phyloP scores from a whole-genome alignment of 1,140 invertebrate genomes.

The Melipona quadrifasciata region DNA sequence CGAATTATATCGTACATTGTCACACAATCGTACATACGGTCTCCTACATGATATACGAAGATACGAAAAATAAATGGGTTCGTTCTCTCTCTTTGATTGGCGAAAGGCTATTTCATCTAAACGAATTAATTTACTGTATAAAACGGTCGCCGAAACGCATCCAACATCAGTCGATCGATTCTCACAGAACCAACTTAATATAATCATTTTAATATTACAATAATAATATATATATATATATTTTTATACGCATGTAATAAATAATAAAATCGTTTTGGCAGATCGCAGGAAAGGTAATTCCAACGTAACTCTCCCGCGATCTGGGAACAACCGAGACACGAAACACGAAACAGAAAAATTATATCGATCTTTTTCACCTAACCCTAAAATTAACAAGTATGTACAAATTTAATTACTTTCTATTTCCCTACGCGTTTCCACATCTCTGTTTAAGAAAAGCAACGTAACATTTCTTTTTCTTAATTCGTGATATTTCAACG shows the following conservation, averaged over 20 bases:
- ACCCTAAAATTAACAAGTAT: constrained; percentile 10
- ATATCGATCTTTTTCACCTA: not conserved
- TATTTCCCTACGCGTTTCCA: not conserved
- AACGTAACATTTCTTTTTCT: constrained; percentile 42
- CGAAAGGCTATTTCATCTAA: constrained; percentile 2
- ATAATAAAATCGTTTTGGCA: constrained; percentile 31
- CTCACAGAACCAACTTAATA: constrained; percentile 14
- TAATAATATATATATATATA: not conserved
- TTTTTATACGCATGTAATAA: constrained; percentile 41
- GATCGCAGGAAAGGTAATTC: not conserved
- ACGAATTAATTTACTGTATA: constrained; percentile 36
- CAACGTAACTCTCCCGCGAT: not conserved
- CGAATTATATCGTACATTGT: constrained; percentile 51
- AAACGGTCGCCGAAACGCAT: constrained; percentile 25
- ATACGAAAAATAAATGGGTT: constrained; percentile 48
- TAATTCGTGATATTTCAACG: not conserved
- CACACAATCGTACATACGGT: constrained; percentile 42
- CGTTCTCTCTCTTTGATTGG: constrained; percentile 4
- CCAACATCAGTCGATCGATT: constrained; percentile 22
- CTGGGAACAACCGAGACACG: constrained; percentile 2
- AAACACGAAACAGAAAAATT: constrained; percentile 15
- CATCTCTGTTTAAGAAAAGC: not conserved
- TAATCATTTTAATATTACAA: not conserved
- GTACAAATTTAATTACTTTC: constrained; percentile 9
- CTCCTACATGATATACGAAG: not conserved